A percentile compares a stretch with the other conserved stretches of the same genome.
Evolutionary conservation across 2,888 invertebrate genomes (phyloP).

Genomic region (Dolichomitus sp.): DNA sequence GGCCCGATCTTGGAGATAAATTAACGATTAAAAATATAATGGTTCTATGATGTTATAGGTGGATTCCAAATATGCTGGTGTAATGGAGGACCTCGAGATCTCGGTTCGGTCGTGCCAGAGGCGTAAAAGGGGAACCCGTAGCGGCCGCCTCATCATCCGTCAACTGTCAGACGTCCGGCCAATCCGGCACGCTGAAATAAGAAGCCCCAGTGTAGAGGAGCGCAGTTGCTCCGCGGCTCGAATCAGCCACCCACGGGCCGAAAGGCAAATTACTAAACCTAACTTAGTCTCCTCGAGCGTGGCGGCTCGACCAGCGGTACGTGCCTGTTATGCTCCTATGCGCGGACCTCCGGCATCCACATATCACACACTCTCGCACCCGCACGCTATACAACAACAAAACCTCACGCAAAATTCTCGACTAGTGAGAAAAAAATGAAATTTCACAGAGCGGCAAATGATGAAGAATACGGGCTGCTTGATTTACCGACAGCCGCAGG

Average conservation of each 20-base stretch:
- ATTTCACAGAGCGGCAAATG: conserved; percentile 42
- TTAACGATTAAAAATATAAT: background rate
- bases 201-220: conserved; percentile 57
- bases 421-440: conserved; percentile 48
- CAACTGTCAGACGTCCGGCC: conserved; percentile 85
- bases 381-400: conserved; percentile 5
- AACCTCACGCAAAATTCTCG: conserved; percentile 52
- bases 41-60: conserved; percentile 34
- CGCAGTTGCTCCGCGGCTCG: conserved; percentile 64
- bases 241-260: conserved; percentile 81
- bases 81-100: conserved; percentile 77
- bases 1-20: background rate
- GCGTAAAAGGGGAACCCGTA: conserved; percentile 77
- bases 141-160: conserved; percentile 86
- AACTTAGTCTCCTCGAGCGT: conserved; percentile 63
- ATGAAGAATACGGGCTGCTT: conserved; percentile 47
- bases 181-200: conserved; percentile 81
- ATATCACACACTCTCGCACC: conserved; percentile 10
- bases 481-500: conserved; percentile 58
- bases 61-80: conserved; percentile 64
- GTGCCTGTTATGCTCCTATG: conserved; percentile 57
- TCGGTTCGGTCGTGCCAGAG: conserved; percentile 71
- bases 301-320: conserved; percentile 58
- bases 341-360: conserved; percentile 45
- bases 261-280: conserved; percentile 77